Evolutionary conservation across 1,140 invertebrate genomes (phyloP), one percentile per base, ranked within the genome.

Genomic region (Dinoponera quadriceps): DNA sequence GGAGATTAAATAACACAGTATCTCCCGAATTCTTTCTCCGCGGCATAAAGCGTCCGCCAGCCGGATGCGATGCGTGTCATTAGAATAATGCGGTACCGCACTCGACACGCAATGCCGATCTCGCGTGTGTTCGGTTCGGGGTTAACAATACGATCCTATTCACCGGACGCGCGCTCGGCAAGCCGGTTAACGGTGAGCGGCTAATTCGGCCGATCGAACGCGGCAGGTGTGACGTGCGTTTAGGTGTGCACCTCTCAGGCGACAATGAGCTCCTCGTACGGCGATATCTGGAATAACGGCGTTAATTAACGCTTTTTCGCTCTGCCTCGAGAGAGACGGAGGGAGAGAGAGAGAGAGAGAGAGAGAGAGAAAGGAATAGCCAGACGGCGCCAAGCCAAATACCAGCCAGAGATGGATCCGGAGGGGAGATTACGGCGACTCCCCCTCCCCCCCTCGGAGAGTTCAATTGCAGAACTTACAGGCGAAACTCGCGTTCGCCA

Each of bases 251-350:
- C n/a, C n/a, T 74, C 73, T 48, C 81, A 38, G 63, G 22, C 74
- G 72, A 80, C 68, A 73, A 84, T 80, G 63, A 82, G 29, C 75
- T 74, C 62, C 71, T 71, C 16, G 60, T 49, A 72, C 49, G 62
- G 16, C 68, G 59, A 44, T 44, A 89, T 84, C 77, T 77, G 55
- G 78, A 85, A 44, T 44, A 44, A 81, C 81, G 78, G 62, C 75
- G 81, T 60, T 88, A 90, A 90, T 90, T 90, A 88, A 88, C 72
- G 65, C 38, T 75, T 55, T 38, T 33, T 80, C 33, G 27, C 14
- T 44, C 38, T 44, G 4, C 7, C 3, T 44, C 38, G 38, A 44
- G 11, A 44, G 38, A 44, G 29, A 33, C 29, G 29, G 29, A 5
- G 60, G 49, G 62, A 25, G 38, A 20, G 25, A 22, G 38, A 33